Evolutionary conservation across 2,113 vertebrate species (phyloP), one percentile per base, ranked within the genome.

Genomic region (Jaculus jaculus): DNA sequence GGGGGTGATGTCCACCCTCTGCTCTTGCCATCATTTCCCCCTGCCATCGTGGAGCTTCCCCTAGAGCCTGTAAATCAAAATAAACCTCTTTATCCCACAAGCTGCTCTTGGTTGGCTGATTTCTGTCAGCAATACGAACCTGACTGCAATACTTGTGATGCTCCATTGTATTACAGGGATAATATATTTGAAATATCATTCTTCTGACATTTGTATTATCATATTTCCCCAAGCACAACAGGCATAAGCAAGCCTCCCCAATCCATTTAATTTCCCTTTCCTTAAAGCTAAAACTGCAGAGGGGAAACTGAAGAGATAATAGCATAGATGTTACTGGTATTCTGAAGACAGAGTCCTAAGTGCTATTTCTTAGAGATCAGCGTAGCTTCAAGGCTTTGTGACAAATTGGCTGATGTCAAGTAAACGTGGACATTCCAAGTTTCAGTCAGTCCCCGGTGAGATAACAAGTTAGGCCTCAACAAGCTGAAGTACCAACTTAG

Each of bases 191-290:
- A 85, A 84, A 21, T 74, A 87, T 5, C 0, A 30, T 78, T 82
- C 34, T 75, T 1, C 1, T 94, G 9, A 80, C 8, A n/a, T 28
- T 84, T 92, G 9, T 85, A 65, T 54, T 7, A 83, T 78, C 42
- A 26, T 75, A 71, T 30, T 2, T 82, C 88, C 30, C 24, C 9
- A 79, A 26, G 37, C 2, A 18, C 32, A n/a, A 18, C 1, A 71
- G 21, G 3, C 61, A 3, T 60, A 74, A 37, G 0, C 82, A 11
- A 81, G 20, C 42, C 34, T 32, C 60, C 28, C 15, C 2, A 2
- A 7, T 6, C 30, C 4, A n/a, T 4, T 2, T 28, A 37, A 30
- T 51, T 2, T 3, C 2, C 28, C 3, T 5, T 72, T 47, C n/a
- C 32, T 75, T 80, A 66, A 80, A 81, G 54, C 85, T 26, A 61